Conservation (phyloP, 2,113 vertebrate species). For the Heloderma charlesbogerti region DNA sequence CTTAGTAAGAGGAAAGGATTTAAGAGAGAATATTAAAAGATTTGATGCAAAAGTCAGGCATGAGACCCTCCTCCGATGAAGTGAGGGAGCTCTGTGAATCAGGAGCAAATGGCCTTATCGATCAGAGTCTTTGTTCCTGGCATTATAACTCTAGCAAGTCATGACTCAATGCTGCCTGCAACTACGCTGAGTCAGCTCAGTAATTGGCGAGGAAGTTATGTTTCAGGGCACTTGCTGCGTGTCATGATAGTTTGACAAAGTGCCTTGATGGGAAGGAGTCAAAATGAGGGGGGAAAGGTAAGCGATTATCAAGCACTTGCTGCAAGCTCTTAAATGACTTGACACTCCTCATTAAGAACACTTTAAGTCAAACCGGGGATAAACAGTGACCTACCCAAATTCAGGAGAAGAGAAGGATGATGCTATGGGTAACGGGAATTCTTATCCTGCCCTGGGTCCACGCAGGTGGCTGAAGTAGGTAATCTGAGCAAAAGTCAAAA, state of each 20-base stretch:
- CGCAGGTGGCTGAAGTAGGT: neutral
- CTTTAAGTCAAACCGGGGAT: neutral
- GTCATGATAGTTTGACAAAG: conserved; percentile 11
- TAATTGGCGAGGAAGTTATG: neutral
- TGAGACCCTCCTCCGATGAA: neutral
- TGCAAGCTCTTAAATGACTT: neutral
- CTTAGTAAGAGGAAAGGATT: neutral
- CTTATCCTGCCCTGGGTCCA: neutral
- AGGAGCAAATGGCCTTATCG: neutral
- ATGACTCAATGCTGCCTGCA: neutral
- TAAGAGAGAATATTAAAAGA: neutral
- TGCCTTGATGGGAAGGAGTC: neutral
- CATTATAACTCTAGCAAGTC: neutral
- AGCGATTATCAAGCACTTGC: neutral
- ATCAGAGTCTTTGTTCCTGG: neutral
- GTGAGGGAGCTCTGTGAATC: conserved; percentile 5
- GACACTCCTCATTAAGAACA: neutral
- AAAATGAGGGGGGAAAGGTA: neutral
- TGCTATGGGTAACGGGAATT: no score
- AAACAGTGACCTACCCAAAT: neutral
- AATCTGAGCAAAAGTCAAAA: neutral
- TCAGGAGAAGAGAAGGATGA: neutral
- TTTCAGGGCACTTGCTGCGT: neutral
- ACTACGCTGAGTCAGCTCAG: neutral
- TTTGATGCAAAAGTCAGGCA: neutral